Percentiles rank a stretch among this genome's conserved stretches.
These are phyloP conservation scores for Motacilla alba DNA, from an alignment of 2,113 vertebrate species.

Conservation along the genomic window DNA sequence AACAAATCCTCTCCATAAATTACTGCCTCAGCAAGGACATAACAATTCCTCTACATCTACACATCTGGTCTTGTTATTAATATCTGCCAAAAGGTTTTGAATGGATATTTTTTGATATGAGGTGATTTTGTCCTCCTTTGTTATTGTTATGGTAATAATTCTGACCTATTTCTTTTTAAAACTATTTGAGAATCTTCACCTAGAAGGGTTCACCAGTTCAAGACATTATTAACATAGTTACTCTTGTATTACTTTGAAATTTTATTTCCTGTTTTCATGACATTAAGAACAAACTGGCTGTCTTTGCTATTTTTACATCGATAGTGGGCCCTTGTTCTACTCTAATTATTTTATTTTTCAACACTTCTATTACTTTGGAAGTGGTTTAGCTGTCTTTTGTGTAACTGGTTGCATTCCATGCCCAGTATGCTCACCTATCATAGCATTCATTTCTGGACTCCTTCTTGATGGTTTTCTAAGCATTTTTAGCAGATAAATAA, in stretches of 20 bases:
- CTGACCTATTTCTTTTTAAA: neutral
- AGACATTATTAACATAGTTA: neutral
- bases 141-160: neutral
- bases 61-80: neutral
- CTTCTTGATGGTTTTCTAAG: neutral
- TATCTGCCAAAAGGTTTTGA: neutral
- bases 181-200: neutral
- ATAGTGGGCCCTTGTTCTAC: neutral
- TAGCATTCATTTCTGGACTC: neutral
- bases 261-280: neutral
- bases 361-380: neutral
- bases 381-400: neutral
- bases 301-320: neutral
- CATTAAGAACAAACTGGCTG: neutral
- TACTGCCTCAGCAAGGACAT: neutral
- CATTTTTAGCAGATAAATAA: neutral
- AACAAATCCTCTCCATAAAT: conserved; percentile 11
- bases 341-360: neutral
- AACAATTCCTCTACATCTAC: neutral
- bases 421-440: neutral
- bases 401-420: neutral
- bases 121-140: neutral
- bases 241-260: neutral
- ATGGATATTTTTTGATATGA: neutral
- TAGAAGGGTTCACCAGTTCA: neutral